A percentile compares a stretch with the other conserved stretches of the same genome.
Conservation (phyloP, 1,140 invertebrate genomes). For the Cyrtorhinus lividipennis region DNA sequence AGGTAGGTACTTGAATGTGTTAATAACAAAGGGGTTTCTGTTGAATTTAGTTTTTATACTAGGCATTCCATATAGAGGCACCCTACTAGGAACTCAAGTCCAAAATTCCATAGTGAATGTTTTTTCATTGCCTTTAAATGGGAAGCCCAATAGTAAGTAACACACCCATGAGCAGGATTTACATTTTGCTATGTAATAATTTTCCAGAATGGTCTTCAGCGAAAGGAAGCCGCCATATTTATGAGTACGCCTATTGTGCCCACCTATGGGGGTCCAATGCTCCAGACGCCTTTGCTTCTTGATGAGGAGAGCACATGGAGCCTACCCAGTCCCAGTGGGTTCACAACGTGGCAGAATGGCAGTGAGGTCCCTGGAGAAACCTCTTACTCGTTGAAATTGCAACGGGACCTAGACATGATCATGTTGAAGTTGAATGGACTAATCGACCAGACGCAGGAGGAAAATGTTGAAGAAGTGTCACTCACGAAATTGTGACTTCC, state of each 20-base stretch:
- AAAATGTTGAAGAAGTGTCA: too few relatives aligned
- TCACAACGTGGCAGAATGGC: conserved; percentile 1
- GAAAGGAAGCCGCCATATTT: not conserved
- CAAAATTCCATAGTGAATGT: too few relatives aligned
- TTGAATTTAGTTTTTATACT: too few relatives aligned
- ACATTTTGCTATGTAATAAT: too few relatives aligned
- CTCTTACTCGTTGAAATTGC: conserved; percentile 1
- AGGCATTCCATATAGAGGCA: too few relatives aligned
- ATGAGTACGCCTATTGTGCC: not conserved
- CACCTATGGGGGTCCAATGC: not conserved
- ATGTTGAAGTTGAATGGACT: conserved; percentile 10
- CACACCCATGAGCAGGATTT: too few relatives aligned
- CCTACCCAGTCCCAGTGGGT: conserved; percentile 8
- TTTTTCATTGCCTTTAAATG: too few relatives aligned
- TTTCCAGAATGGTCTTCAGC: not conserved
- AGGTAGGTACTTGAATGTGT: conserved; percentile 1
- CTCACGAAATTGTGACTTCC: too few relatives aligned
- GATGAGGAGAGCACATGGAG: not conserved
- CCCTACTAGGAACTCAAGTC: too few relatives aligned
- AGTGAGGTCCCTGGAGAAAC: not conserved
- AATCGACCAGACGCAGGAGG: not conserved
- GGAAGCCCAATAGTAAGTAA: too few relatives aligned
- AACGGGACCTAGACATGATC: conserved; percentile 1
- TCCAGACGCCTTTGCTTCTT: not conserved
- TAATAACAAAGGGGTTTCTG: too few relatives aligned